phyloP scores from a whole-genome alignment of 1,140 invertebrate genomes.

The Plectrocnemia conspersa region DNA sequence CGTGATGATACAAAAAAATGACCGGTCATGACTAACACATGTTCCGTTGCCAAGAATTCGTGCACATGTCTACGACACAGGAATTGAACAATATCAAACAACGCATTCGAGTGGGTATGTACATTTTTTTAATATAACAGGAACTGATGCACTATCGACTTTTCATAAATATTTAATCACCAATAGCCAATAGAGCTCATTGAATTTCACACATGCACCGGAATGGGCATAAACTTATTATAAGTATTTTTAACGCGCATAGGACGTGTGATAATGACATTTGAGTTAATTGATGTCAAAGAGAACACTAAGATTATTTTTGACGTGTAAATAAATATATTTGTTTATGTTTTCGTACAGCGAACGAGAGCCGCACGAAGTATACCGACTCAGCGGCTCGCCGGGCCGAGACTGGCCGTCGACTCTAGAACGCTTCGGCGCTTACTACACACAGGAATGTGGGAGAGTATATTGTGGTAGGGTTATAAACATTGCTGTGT shows the following conservation, averaged over 20 bases:
- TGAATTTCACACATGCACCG: not conserved
- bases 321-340: not conserved
- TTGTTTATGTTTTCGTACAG: not conserved
- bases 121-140: too few species aligned
- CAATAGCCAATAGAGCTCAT: too few species aligned
- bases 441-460: not conserved
- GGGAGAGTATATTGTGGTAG: not conserved
- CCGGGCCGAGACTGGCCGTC: conserved; percentile 8
- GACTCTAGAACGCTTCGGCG: not conserved
- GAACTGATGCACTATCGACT: too few species aligned
- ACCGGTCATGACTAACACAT: too few species aligned
- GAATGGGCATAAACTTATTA: not conserved
- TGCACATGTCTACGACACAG: too few species aligned
- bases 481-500: not conserved
- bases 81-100: too few species aligned
- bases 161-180: too few species aligned
- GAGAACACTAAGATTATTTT: not conserved
- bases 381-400: not conserved
- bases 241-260: not conserved
- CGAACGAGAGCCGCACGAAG: not conserved
- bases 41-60: too few species aligned
- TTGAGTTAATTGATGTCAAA: not conserved
- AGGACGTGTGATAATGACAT: not conserved
- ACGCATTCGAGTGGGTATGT: too few species aligned
- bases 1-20: too few species aligned